phyloP scores from a whole-genome alignment of 2,113 vertebrate genomes.

The Asarcornis scutulata region DNA sequence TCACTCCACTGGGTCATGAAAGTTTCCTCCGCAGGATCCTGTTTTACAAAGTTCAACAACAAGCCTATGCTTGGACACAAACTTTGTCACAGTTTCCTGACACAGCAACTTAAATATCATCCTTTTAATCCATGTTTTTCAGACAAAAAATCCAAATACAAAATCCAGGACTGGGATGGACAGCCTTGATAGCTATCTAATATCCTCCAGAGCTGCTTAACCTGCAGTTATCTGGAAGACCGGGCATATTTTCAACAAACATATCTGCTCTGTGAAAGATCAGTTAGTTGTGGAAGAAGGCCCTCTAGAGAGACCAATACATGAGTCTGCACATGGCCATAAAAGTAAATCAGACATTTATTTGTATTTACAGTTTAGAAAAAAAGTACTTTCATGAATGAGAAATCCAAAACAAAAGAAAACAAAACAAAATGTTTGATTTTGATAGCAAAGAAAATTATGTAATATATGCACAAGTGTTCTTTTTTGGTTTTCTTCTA shows the following conservation, averaged over 20 bases:
- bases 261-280: conserved; percentile 78
- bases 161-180: conserved; percentile 87
- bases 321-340: background rate
- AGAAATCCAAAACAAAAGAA: background rate
- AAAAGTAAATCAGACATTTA: background rate
- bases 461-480: background rate
- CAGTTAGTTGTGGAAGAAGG: background rate
- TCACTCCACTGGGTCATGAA: conserved; percentile 90
- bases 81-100: conserved; percentile 85
- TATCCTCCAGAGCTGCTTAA: conserved; percentile 87
- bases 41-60: conserved; percentile 89
- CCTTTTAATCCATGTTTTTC: conserved; percentile 88
- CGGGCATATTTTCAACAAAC: conserved; percentile 90
- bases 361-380: background rate
- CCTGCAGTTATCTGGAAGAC: conserved; percentile 91
- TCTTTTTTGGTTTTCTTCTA: background rate
- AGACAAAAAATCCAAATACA: conserved; percentile 90
- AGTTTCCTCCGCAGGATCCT: conserved; percentile 87
- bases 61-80: conserved; percentile 90
- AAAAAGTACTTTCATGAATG: background rate
- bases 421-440: background rate
- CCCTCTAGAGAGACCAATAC: background rate
- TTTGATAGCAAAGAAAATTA: background rate
- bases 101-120: conserved; percentile 87
- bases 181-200: conserved; percentile 86